Base-by-base conservation (phyloP, 2,888 invertebrate genomes). In the Stratiomys singularior region DNA sequence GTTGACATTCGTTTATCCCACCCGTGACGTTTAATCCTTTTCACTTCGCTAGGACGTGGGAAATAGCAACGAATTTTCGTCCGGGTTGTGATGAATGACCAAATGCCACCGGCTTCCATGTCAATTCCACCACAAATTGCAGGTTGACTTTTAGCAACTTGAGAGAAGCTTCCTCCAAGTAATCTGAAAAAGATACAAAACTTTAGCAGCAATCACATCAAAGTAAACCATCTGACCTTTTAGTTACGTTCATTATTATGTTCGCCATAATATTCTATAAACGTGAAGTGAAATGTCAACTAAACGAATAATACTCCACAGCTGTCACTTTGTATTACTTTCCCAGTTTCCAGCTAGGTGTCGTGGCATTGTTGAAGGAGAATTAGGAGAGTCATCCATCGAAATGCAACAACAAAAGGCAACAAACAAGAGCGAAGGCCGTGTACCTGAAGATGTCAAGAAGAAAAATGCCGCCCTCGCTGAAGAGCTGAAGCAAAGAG, bases 41-140 rank as follows among this genome's bases (percentile, higher is more conserved):
- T 90, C 1, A 89, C 88, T 88, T 94, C 94, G 76, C 89, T 91
- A 0, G 94, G 92, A 63, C 91, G 88, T 1, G 93, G 93, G 82
- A 94, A 94, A 82, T 93, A 90, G 82, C 90, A 89, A 64, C 93
- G 89, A 0, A 93, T 89, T 82, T 89, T 87, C 0, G 86, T 89
- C 78, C 90, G 82, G 5, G 81, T 74, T 0, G 82, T 79, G 5
- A 82, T 83, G 21, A 83, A 77, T 47, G 81, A 82, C 85, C 86
- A 85, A 37, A 80, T 78, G 37, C 83, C 82, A 76, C 82, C 82
- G 7, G 77, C 77, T 5, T 9, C 67, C 74, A 74, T 58, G 18
- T 74, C 67, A 25, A 44, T 30, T 1, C 25, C 44, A n/a, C 15
- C 56, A 9, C 56, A 30, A 21, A 47, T 25, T 25, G 25, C 25